Evolutionary conservation across 2,888 invertebrate species (phyloP).

Genomic region (Adineta ricciae): DNA sequence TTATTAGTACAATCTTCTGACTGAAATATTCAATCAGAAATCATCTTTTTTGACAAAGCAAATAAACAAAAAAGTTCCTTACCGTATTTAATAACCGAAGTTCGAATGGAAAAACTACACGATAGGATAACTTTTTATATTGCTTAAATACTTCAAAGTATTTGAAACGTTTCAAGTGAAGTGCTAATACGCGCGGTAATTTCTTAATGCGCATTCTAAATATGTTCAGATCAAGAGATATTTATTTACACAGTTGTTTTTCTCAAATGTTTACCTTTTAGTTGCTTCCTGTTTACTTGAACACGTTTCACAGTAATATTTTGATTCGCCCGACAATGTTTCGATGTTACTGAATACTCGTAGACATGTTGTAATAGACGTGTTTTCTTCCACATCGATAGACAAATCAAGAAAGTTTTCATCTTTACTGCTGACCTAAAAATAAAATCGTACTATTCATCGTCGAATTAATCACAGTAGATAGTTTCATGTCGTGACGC

Average conservation of each 20-base stretch:
- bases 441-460: conserved; percentile 5
- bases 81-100: conserved; percentile 91
- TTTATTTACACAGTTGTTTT: too few relatives aligned
- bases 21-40: conserved; percentile 55
- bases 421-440: conserved; percentile 79
- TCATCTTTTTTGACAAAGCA: too few relatives aligned
- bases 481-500: too few relatives aligned
- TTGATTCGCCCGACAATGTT: conserved; percentile 94
- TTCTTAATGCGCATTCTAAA: conserved; percentile 96
- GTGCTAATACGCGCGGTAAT: conserved; percentile 85
- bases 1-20: conserved; percentile 96
- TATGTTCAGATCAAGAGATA: not conserved
- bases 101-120: conserved; percentile 96
- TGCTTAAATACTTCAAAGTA: conserved; percentile 97
- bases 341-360: conserved; percentile 96
- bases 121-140: conserved; percentile 94
- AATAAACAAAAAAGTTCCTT: conserved; percentile 48
- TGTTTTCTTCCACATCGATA: conserved; percentile 98
- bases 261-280: conserved; percentile 50
- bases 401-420: conserved; percentile 97
- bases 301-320: conserved; percentile 98
- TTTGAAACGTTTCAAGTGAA: conserved; percentile 82
- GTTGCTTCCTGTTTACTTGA: conserved; percentile 98
- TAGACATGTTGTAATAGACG: conserved; percentile 93
- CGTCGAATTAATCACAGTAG: too few relatives aligned